These are phyloP conservation scores for Nesogale talazaci DNA, from an alignment of 2,113 vertebrate species.

Conservation along the genomic window DNA sequence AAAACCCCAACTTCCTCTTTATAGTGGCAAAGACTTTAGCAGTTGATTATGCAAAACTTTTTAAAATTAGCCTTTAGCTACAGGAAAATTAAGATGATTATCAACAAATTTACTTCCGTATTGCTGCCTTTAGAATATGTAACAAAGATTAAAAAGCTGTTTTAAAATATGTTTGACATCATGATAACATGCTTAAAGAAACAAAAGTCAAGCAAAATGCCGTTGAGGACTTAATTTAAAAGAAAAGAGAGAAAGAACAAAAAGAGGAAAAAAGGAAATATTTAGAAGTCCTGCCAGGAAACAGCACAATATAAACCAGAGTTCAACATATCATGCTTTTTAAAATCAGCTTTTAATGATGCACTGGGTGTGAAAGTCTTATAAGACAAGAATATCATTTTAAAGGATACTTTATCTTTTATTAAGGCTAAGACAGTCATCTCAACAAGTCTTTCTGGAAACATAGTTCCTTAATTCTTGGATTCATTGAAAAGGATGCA, in stretches of 20 bases:
- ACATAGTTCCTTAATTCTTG: slow-evolving; percentile 57
- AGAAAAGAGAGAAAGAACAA: neutral
- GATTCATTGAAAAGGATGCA: slow-evolving; percentile 29
- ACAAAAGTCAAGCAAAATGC: slow-evolving; percentile 17
- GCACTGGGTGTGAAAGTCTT: neutral
- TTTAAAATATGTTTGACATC: slow-evolving; percentile 41
- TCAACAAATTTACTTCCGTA: slow-evolving; percentile 35
- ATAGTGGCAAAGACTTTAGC: slow-evolving; percentile 61
- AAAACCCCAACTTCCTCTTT: slow-evolving; percentile 81
- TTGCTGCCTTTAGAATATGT: slow-evolving; percentile 46
- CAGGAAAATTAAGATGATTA: neutral
- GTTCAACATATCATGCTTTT: slow-evolving; percentile 8
- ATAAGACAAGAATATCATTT: slow-evolving; percentile 12
- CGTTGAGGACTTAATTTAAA: slow-evolving; percentile 10
- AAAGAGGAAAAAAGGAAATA: neutral
- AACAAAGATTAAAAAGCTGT: slow-evolving; percentile 45
- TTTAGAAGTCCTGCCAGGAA: slow-evolving; percentile 43
- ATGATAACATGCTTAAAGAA: slow-evolving; percentile 18
- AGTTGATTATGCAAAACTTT: slow-evolving; percentile 34
- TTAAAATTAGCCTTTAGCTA: no score
- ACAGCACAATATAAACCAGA: slow-evolving; percentile 48
- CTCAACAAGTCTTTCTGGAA: neutral
- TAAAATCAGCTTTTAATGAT: slow-evolving; percentile 18
- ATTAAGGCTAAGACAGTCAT: slow-evolving; percentile 25
- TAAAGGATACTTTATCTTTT: slow-evolving; percentile 22